Evolutionary conservation across 2,888 invertebrate genomes (phyloP), one percentile per base, ranked within the genome.

Genomic region (Trichopoda pennipes): DNA sequence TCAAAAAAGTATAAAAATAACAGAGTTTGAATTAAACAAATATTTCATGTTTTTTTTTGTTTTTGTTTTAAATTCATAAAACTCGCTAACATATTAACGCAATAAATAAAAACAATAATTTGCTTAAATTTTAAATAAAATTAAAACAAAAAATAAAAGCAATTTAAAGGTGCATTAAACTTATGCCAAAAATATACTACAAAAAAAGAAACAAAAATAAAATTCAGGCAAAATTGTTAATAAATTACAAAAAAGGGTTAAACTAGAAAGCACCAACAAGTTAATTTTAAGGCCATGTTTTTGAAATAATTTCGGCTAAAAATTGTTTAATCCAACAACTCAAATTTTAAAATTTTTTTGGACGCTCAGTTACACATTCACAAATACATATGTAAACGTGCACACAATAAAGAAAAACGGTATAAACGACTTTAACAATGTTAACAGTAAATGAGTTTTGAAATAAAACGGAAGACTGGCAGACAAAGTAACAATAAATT

Each of bases 1-100:
- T 28, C 1, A 21, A 42, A 60, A 61, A 72, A n/a, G n/a, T n/a
- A n/a, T n/a, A n/a, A n/a, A 61, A 61, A 23, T 51, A 42, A 49
- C 44, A 38, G 28, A 49, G 14, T 35, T 74, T 49, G 47, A 63
- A 17, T 19, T 68, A 44, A 44, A 70, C 42, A 73, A 28, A 53
- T 60, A 58, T 63, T 74, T 74, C 60, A 73, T 28, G 70, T 74
- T 73, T 73, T 73, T 58, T 81, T 69, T 38, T 1, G 1, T 53
- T 58, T 75, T 79, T 28, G 8, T 7, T 28, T 28, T 28, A 7
- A 75, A 75, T 72, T 79, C 69, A 28, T 72, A 75, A 75, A 72
- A 38, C 28, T 79, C 66, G 66, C 79, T 82, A 82, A 61, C 78
- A 78, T 75, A 82, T 79, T 75, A 79, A 79, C 75, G 55, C 78